Evolutionary conservation across 2,113 vertebrate genomes (phyloP).

Genomic region (Felis chaus): DNA sequence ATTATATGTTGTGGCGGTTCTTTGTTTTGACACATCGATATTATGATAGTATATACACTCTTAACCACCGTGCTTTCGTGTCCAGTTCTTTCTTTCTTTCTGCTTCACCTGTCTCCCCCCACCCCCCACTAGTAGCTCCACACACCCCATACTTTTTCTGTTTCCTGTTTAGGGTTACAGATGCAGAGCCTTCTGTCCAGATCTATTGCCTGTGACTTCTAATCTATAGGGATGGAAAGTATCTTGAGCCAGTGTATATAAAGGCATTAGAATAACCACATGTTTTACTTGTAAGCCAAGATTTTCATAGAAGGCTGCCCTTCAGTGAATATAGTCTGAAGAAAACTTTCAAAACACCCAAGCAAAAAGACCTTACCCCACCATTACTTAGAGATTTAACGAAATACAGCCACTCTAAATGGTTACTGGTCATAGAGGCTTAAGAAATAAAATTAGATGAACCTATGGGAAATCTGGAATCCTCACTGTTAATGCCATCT

Average conservation of each 20-base stretch:
- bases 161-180: constrained; percentile 50
- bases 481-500: background rate
- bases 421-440: background rate
- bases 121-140: background rate
- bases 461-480: background rate
- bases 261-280: constrained; percentile 1
- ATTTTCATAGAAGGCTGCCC: constrained; percentile 22
- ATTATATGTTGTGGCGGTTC: rapidly evolving
- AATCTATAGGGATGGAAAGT: constrained; percentile 37
- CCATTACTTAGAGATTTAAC: background rate
- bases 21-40: background rate
- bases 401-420: background rate
- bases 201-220: constrained; percentile 37
- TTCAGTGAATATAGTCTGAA: background rate
- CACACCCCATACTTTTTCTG: constrained; percentile 19
- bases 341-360: background rate
- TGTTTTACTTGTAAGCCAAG: constrained; percentile 54
- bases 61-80: background rate
- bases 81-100: background rate
- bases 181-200: background rate
- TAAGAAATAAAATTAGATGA: background rate
- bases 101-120: background rate
- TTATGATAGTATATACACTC: background rate
- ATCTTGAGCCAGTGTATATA: background rate
- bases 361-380: background rate